Percentiles rank a stretch among this genome's conserved stretches.
phyloP scores from a whole-genome alignment of 2,888 invertebrate genomes.

The Caenorhabditis sp. region DNA sequence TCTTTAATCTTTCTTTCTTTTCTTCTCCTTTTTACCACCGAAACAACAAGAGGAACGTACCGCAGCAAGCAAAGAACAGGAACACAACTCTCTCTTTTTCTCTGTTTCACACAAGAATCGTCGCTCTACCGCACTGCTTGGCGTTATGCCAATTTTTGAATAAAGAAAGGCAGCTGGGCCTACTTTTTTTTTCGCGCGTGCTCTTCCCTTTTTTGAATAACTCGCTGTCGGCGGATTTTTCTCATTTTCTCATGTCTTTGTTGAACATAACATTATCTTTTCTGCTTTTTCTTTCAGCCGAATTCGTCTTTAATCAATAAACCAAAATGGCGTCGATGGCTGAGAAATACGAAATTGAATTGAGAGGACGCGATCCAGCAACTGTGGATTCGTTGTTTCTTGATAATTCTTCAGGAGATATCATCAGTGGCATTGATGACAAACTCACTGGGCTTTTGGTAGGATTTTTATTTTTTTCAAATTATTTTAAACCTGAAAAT shows the following conservation, averaged over 20 bases:
- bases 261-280: no score
- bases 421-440: conserved; percentile 89
- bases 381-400: conserved; percentile 86
- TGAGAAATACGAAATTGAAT: conserved; percentile 92
- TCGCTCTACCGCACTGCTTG: not conserved
- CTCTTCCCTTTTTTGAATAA: no score
- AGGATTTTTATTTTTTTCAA: not conserved
- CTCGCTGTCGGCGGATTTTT: no score
- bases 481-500: no score
- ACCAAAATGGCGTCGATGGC: conserved; percentile 79
- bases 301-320: not conserved
- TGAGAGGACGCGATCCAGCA: conserved; percentile 86
- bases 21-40: no score
- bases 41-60: no score
- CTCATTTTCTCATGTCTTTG: no score
- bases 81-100: not conserved
- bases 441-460: conserved; percentile 86
- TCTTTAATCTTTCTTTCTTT: no score
- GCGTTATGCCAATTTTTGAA: not conserved
- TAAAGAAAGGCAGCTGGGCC: not conserved
- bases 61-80: no score
- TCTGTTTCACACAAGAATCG: not conserved
- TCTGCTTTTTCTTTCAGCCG: not conserved
- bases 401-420: conserved; percentile 82
- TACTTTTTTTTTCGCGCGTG: conserved; percentile 1